phyloP scores from a whole-genome alignment of 1,140 invertebrate genomes.

The Stegodyphus mimosarum region DNA sequence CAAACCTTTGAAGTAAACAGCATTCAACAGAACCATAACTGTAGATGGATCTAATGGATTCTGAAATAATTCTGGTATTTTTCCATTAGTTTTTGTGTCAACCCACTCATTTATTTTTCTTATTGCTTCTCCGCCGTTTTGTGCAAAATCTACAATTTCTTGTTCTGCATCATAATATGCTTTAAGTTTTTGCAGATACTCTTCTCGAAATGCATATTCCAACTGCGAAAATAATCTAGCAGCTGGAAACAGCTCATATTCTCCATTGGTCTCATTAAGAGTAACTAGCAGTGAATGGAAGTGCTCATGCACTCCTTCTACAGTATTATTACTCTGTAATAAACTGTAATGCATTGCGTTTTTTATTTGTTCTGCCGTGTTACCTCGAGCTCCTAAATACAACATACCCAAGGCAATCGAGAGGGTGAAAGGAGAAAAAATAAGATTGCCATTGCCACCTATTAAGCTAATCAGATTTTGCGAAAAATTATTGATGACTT shows the following conservation, averaged over 20 bases:
- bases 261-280: slow-evolving; percentile 61
- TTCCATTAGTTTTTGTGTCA: slow-evolving; percentile 77
- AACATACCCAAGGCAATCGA: slow-evolving; percentile 64
- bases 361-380: slow-evolving; percentile 62
- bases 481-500: background rate
- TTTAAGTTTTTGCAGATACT: slow-evolving; percentile 1
- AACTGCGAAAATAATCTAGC: slow-evolving; percentile 36
- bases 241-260: slow-evolving; percentile 66
- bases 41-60: slow-evolving; percentile 71
- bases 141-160: slow-evolving; percentile 75
- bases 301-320: slow-evolving; percentile 4
- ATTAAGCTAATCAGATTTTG: slow-evolving; percentile 22
- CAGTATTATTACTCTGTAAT: background rate
- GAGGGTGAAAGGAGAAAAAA: slow-evolving; percentile 65
- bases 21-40: slow-evolving; percentile 81
- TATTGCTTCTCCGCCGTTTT: slow-evolving; percentile 72
- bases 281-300: slow-evolving; percentile 11
- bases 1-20: slow-evolving; percentile 86
- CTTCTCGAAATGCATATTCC: background rate
- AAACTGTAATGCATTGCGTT: slow-evolving; percentile 27
- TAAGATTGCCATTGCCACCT: slow-evolving; percentile 62
- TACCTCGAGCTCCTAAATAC: slow-evolving; percentile 63
- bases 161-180: slow-evolving; percentile 69
- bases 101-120: slow-evolving; percentile 83
- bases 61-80: slow-evolving; percentile 77